Conservation (phyloP, 2,888 invertebrate species). For the Heteromyza rotundicornis region DNA sequence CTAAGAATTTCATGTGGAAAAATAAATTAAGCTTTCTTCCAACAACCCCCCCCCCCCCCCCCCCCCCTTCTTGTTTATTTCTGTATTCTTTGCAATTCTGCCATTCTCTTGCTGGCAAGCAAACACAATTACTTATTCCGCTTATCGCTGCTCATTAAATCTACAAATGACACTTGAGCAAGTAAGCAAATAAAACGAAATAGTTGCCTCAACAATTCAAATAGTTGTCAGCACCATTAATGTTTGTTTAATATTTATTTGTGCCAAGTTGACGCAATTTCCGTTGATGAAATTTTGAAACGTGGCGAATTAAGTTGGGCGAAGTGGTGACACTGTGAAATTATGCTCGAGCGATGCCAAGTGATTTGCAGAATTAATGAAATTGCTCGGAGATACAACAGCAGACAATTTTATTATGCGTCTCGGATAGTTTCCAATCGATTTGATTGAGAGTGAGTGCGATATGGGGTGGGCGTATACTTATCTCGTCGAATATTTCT, state of each 20-base stretch:
- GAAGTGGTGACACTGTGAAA: not conserved
- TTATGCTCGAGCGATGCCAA: not conserved
- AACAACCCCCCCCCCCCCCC: too few relatives aligned
- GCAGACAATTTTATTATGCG: not conserved
- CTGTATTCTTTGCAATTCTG: too few relatives aligned
- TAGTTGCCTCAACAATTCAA: not conserved
- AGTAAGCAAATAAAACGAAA: not conserved
- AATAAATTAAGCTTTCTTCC: too few relatives aligned
- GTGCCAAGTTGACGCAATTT: not conserved
- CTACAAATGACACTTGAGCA: constrained; percentile 1
- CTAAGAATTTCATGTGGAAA: too few relatives aligned
- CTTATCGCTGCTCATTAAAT: constrained; percentile 6
- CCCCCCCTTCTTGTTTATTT: too few relatives aligned
- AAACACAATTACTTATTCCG: too few relatives aligned
- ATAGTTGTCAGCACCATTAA: not conserved
- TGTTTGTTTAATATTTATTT: not conserved
- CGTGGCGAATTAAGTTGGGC: not conserved
- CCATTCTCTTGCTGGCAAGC: too few relatives aligned
- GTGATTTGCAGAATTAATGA: not conserved
- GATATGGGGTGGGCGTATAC: too few relatives aligned
- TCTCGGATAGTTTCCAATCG: too few relatives aligned
- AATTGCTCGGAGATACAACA: not conserved
- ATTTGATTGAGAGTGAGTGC: too few relatives aligned
- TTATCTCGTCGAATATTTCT: too few relatives aligned
- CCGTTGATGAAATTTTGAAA: not conserved